These are phyloP conservation scores for Microtus californicus DNA, from an alignment of 2,797 vertebrate genomes.

Conservation along the genomic window DNA sequence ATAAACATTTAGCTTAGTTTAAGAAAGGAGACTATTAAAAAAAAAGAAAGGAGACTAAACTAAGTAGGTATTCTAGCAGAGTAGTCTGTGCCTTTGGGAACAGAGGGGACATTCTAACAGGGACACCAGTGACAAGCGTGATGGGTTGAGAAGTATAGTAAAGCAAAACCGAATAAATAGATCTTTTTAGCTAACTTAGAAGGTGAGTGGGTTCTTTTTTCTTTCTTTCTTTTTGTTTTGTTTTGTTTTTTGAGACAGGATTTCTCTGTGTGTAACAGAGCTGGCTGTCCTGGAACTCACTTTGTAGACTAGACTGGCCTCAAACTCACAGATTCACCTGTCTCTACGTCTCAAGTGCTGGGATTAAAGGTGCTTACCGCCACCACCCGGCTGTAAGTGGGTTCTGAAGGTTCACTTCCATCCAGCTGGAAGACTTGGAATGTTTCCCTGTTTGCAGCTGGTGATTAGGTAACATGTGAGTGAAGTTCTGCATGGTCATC, in stretches of 20 bases:
- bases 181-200: slow-evolving; percentile 46
- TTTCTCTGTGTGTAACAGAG: no score
- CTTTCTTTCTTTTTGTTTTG: no score
- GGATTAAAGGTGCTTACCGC: no score
- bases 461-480: slow-evolving; percentile 1
- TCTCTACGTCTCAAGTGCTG: no score
- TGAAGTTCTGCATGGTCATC: not conserved
- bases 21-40: slow-evolving; percentile 23
- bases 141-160: not conserved
- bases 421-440: not conserved
- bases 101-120: not conserved
- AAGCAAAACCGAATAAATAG: not conserved
- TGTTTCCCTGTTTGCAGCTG: slow-evolving; percentile 40
- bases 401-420: not conserved
- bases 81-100: not conserved
- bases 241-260: no score
- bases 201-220: not conserved
- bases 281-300: no score
- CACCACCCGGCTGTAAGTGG: not conserved
- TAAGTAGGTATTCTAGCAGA: slow-evolving; percentile 31
- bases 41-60: slow-evolving; percentile 41
- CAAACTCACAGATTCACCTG: no score
- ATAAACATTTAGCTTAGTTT: slow-evolving; percentile 55
- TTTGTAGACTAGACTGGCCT: no score
- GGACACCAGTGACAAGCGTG: not conserved